Evolutionary conservation across 2,888 invertebrate genomes (phyloP), one percentile per base, ranked within the genome.

Genomic region (Fragum whitleyi): DNA sequence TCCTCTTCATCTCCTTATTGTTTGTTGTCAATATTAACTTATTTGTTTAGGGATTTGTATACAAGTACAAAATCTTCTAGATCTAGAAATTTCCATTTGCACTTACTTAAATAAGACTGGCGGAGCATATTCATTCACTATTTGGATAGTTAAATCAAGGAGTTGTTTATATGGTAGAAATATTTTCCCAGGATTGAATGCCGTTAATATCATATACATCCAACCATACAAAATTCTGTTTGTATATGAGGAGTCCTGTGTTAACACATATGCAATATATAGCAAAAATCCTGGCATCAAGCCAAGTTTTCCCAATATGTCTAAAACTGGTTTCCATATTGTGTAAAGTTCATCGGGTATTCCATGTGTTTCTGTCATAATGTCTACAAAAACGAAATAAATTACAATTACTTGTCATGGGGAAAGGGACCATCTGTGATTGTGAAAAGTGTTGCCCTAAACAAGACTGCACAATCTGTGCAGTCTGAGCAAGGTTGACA

Each of bases 141-240:
- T 42, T 42, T 65, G 65, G 2, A 42, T 23, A 21, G 23, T 19
- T 26, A 21, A 36, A 6, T 65, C 65, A 5, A 65, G 26, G 14
- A 65, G 26, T 42, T 42, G 65, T 65, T 36, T 39, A 26, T 65
- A 65, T 16, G 65, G 65, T 23, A 65, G 21, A 2, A n/a, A 65
- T 0, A 14, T 21, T 23, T 16, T 65, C 42, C 11, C 23, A 9
- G 47, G 14, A 47, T 47, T 16, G 14, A 9, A 47, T 23, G 32
- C 21, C 14, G 26, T 19, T 19, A 65, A 0, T 28, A 65, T 39
- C 11, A 16, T 42, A 14, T 65, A 42, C 2, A 65, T 42, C 65
- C 65, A 65, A 14, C 65, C 65, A 42, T 65, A 65, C 26, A 65
- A 23, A 2, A 39, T 16, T 65, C 65, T 65, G 23, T 65, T 65